Percentiles rank a stretch among this genome's conserved stretches.
Evolutionary conservation across 2,888 invertebrate genomes (phyloP).

Genomic region (Parnassius smintheus): DNA sequence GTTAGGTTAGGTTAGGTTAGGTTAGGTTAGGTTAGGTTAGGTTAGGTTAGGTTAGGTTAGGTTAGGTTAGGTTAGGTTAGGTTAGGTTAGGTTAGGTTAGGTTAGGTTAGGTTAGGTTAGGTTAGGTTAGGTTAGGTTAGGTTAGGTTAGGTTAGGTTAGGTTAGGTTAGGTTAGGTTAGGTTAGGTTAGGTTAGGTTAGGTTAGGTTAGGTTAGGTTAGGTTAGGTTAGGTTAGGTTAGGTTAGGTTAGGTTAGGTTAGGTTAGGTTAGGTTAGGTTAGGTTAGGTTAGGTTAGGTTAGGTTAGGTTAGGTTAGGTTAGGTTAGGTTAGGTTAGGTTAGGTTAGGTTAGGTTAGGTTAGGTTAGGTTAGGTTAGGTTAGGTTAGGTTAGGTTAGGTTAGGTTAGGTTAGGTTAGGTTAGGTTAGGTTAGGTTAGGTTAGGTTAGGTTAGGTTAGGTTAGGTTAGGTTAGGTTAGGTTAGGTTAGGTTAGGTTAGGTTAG

Average conservation of each 20-base stretch:
- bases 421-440: slow-evolving; percentile 33
- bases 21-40: no score
- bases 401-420: slow-evolving; percentile 34
- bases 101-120: slow-evolving; percentile 32
- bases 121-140: slow-evolving; percentile 34
- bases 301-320: slow-evolving; percentile 27
- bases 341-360: slow-evolving; percentile 30
- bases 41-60: no score
- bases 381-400: slow-evolving; percentile 34
- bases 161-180: slow-evolving; percentile 27
- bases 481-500: slow-evolving; percentile 29
- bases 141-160: slow-evolving; percentile 34
- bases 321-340: slow-evolving; percentile 26
- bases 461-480: slow-evolving; percentile 27
- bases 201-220: slow-evolving; percentile 20
- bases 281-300: slow-evolving; percentile 29
- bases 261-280: slow-evolving; percentile 27
- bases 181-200: slow-evolving; percentile 20
- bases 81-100: slow-evolving; percentile 30
- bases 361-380: slow-evolving; percentile 31
- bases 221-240: slow-evolving; percentile 27
- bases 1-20: no score
- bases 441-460: slow-evolving; percentile 26
- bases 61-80: no score
- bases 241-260: slow-evolving; percentile 24